phyloP scores from a whole-genome alignment of 2,888 invertebrate genomes.

The Dastarcus helophoroides region DNA sequence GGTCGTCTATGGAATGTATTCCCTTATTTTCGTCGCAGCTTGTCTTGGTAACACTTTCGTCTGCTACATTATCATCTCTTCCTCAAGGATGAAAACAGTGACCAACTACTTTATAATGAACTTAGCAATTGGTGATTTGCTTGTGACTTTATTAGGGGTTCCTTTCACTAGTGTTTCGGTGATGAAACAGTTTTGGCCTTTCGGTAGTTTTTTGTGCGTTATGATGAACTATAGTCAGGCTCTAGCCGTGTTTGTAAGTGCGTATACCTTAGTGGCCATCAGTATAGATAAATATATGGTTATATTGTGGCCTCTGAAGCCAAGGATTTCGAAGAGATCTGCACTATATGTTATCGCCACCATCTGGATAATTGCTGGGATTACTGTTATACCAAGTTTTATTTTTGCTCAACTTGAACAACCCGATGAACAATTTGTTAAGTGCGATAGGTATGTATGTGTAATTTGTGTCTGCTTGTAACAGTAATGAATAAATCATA shows the following conservation, averaged over 20 bases:
- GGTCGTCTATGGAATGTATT: constrained; percentile 59
- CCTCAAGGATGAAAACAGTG: constrained; percentile 80
- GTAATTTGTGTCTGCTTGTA: constrained; percentile 3
- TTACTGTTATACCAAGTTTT: constrained; percentile 72
- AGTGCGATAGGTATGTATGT: constrained; percentile 56
- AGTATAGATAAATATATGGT: constrained; percentile 84
- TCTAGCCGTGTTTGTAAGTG: constrained; percentile 71
- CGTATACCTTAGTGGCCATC: constrained; percentile 83
- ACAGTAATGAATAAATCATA: no score
- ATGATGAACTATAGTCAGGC: constrained; percentile 74
- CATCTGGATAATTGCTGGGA: constrained; percentile 66
- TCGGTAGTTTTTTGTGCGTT: constrained; percentile 70
- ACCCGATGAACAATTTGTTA: constrained; percentile 48
- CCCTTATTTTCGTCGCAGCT: constrained; percentile 57
- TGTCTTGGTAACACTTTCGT: constrained; percentile 67
- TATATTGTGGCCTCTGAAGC: constrained; percentile 78
- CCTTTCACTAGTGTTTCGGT: constrained; percentile 81
- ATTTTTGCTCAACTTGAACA: constrained; percentile 58
- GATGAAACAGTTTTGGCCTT: constrained; percentile 79
- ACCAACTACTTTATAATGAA: constrained; percentile 88
- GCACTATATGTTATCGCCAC: constrained; percentile 57
- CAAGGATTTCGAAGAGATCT: constrained; percentile 62
- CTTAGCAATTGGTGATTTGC: constrained; percentile 77
- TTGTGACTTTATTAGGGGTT: constrained; percentile 84
- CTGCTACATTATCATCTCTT: constrained; percentile 74